phyloP scores from a whole-genome alignment of 2,797 vertebrate genomes.

The Sebastes cheni region DNA sequence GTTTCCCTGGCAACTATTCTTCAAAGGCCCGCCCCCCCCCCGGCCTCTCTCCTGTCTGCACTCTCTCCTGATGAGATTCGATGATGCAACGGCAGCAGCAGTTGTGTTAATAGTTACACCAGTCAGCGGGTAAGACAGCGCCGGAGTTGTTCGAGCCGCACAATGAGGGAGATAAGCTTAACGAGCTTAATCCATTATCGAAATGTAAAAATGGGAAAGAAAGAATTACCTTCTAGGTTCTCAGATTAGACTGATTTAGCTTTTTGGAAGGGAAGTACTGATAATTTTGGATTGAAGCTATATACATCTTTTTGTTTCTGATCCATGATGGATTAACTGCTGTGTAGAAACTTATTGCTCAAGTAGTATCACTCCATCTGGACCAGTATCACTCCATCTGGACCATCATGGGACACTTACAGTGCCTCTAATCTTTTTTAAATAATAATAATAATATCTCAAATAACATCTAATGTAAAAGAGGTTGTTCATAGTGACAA shows the following conservation, averaged over 20 bases:
- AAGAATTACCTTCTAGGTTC: background rate
- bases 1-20: conserved; percentile 77
- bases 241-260: background rate
- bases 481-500: background rate
- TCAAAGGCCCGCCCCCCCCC: conserved; percentile 52
- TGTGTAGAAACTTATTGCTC: background rate
- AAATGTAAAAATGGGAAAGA: background rate
- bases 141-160: background rate
- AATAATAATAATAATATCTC: background rate
- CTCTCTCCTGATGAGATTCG: conserved; percentile 56
- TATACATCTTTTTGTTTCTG: background rate
- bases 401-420: background rate
- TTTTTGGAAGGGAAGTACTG: background rate
- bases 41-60: conserved; percentile 50
- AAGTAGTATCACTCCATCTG: background rate
- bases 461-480: background rate
- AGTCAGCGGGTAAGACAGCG: conserved; percentile 26
- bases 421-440: background rate
- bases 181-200: background rate
- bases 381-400: background rate
- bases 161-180: conserved; percentile 14
- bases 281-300: background rate
- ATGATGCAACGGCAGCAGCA: conserved; percentile 71
- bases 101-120: conserved; percentile 71
- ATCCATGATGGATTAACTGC: background rate